phyloP scores from a whole-genome alignment of 2,888 invertebrate genomes.

The Miltochrista miniata region DNA sequence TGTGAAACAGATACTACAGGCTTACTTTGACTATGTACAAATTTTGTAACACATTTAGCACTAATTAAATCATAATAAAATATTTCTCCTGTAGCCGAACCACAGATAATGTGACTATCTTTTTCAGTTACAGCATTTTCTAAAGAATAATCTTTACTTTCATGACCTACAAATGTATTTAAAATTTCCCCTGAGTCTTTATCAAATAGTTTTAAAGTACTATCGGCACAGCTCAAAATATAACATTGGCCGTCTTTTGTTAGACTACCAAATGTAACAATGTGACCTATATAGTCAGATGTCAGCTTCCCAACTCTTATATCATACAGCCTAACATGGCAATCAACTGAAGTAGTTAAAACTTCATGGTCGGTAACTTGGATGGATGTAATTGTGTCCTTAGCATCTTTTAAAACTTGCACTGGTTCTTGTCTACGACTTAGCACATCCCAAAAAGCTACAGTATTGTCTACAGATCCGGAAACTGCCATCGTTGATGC shows the following conservation, averaged over 20 bases:
- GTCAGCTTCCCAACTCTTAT: conserved; percentile 92
- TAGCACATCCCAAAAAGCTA: conserved; percentile 93
- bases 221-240: conserved; percentile 93
- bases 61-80: conserved; percentile 96
- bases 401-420: conserved; percentile 93
- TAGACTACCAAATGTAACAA: conserved; percentile 92
- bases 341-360: conserved; percentile 94
- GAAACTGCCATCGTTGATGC: conserved; percentile 96
- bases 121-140: conserved; percentile 93
- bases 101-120: conserved; percentile 94
- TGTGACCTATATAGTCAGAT: conserved; percentile 93
- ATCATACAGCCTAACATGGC: conserved; percentile 94
- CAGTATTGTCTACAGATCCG: conserved; percentile 96
- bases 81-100: conserved; percentile 93
- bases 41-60: conserved; percentile 73
- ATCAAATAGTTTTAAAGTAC: conserved; percentile 92
- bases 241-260: conserved; percentile 97
- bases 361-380: conserved; percentile 95
- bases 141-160: conserved; percentile 91
- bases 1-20: conserved; percentile 91
- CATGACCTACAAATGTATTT: conserved; percentile 91
- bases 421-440: conserved; percentile 75
- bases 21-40: conserved; percentile 79
- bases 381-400: conserved; percentile 93
- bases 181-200: conserved; percentile 84